phyloP scores from a whole-genome alignment of 1,140 invertebrate genomes.

The Plectrocnemia conspersa region DNA sequence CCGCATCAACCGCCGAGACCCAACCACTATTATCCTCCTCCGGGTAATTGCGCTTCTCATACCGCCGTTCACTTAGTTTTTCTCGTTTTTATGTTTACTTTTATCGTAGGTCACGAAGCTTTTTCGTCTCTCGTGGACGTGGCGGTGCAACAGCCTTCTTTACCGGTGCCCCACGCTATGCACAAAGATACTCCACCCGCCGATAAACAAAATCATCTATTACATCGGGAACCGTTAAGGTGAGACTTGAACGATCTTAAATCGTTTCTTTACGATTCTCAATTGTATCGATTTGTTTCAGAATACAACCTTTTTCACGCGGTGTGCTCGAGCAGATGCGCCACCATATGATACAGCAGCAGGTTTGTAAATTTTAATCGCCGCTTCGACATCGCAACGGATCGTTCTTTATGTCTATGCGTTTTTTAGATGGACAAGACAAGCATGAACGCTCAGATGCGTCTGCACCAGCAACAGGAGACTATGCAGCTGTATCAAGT shows the following conservation, averaged over 20 bases:
- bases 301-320: no score
- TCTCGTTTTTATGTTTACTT: neutral
- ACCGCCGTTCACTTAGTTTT: neutral
- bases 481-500: conserved; percentile 35
- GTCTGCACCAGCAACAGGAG: conserved; percentile 34
- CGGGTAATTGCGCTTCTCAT: conserved; percentile 39
- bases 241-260: neutral
- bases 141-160: conserved; percentile 74
- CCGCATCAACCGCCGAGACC: conserved; percentile 43
- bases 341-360: conserved; percentile 37
- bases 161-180: conserved; percentile 68
- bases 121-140: conserved; percentile 81
- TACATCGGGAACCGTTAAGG: conserved; percentile 28
- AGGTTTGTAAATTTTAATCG: conserved; percentile 17
- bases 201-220: conserved; percentile 36
- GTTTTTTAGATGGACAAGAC: neutral
- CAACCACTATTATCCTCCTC: conserved; percentile 50
- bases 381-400: conserved; percentile 40
- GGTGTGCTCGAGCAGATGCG: no score
- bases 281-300: neutral
- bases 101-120: conserved; percentile 65
- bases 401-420: conserved; percentile 30
- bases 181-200: conserved; percentile 40
- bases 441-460: no score
- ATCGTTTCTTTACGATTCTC: neutral